phyloP scores from a whole-genome alignment of 2,888 invertebrate genomes.

The Theretra japonica region DNA sequence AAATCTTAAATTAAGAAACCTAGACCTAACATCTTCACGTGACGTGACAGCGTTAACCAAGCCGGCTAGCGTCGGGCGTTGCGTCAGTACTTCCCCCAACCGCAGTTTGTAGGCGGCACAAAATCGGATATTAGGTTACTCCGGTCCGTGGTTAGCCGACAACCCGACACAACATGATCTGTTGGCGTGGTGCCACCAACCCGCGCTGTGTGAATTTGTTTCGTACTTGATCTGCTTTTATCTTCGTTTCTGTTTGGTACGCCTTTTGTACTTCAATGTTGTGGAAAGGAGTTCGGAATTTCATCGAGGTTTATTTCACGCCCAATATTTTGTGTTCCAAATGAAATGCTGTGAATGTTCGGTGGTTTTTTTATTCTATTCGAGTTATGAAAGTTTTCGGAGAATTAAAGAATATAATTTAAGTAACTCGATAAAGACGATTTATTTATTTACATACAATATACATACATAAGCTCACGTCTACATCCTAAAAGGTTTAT shows the following conservation, averaged over 20 bases:
- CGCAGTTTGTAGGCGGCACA: slow-evolving; percentile 7
- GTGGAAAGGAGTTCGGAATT: not conserved
- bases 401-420: too few species aligned
- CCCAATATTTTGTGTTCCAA: not conserved
- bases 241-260: slow-evolving; percentile 8
- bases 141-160: slow-evolving; percentile 42
- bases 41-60: not conserved
- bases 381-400: too few species aligned
- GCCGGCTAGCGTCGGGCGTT: not conserved
- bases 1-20: not conserved
- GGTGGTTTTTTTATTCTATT: not conserved
- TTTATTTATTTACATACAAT: too few species aligned
- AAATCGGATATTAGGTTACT: slow-evolving; percentile 51
- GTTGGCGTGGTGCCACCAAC: slow-evolving; percentile 47
- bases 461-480: too few species aligned
- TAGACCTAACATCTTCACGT: not conserved
- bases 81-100: slow-evolving; percentile 1
- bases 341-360: not conserved
- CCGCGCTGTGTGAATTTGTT: slow-evolving; percentile 35
- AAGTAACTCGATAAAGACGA: too few species aligned
- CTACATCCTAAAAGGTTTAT: too few species aligned
- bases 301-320: not conserved
- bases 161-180: slow-evolving; percentile 42
- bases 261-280: slow-evolving; percentile 17
- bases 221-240: slow-evolving; percentile 34